Percentiles rank a stretch among this genome's conserved stretches.
Evolutionary conservation across 2,888 invertebrate genomes (phyloP).

Genomic region (Hofmannophila pseudospretella): DNA sequence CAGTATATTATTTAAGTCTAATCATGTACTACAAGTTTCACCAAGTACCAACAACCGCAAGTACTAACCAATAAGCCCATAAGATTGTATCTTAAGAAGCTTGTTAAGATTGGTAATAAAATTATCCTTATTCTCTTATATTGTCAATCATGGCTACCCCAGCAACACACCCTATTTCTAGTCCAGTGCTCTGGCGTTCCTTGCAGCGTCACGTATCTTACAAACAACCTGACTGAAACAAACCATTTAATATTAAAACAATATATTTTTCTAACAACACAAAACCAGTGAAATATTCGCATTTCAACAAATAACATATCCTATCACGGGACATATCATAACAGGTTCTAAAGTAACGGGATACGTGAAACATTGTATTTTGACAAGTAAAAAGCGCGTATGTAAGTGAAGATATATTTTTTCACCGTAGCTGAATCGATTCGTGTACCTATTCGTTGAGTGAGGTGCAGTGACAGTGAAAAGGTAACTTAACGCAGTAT

Average conservation of each 20-base stretch:
- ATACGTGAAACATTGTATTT: background rate
- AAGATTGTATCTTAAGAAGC: too few relatives aligned
- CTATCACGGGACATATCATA: background rate
- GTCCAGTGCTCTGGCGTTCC: slow-evolving; percentile 1
- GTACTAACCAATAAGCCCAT: too few relatives aligned
- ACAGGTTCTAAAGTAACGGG: background rate
- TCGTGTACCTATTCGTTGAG: too few relatives aligned
- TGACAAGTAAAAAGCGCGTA: too few relatives aligned
- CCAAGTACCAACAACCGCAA: background rate
- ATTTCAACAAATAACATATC: background rate
- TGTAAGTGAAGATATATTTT: background rate
- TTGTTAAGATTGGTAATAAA: too few relatives aligned
- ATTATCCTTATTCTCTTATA: too few relatives aligned
- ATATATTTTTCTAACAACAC: slow-evolving; percentile 1
- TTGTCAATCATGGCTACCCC: slow-evolving; percentile 1
- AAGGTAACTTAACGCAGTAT: too few relatives aligned
- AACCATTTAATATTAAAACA: too few relatives aligned
- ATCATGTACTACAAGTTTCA: too few relatives aligned
- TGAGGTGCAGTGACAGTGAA: too few relatives aligned
- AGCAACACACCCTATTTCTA: slow-evolving; percentile 1
- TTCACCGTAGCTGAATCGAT: too few relatives aligned
- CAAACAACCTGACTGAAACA: background rate
- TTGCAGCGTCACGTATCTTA: background rate
- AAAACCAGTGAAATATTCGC: background rate
- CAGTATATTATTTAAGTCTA: too few relatives aligned